phyloP scores from a whole-genome alignment of 2,797 vertebrate genomes.

The Calcarius lapponicus region DNA sequence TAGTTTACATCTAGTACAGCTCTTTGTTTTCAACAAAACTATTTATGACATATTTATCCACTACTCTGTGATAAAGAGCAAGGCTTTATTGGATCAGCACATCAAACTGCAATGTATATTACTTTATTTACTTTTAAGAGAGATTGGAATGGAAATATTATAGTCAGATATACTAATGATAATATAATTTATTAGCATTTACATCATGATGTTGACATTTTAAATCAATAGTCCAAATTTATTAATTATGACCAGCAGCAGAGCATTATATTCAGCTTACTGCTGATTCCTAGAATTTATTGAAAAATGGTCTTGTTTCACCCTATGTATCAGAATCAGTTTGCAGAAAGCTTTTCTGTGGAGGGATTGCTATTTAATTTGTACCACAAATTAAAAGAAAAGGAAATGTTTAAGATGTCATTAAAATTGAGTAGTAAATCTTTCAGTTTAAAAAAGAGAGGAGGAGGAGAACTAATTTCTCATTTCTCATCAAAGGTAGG shows the following conservation, averaged over 20 bases:
- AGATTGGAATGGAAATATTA: conserved; percentile 10
- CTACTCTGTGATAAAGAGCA: not conserved
- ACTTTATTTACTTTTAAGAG: not conserved
- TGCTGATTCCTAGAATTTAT: not conserved
- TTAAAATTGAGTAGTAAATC: conserved; percentile 54
- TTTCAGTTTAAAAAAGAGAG: conserved; percentile 41
- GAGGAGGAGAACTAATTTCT: not conserved
- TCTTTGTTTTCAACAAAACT: not conserved
- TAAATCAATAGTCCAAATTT: conserved; percentile 12
- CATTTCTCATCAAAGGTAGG: conserved; percentile 7
- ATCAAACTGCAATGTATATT: not conserved
- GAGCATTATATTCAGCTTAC: not conserved
- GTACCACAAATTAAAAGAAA: conserved; percentile 29
- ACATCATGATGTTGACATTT: not conserved
- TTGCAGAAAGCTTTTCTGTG: not conserved
- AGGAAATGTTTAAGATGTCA: conserved; percentile 58
- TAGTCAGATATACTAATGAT: not conserved
- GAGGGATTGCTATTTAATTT: conserved; percentile 16
- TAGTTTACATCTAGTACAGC: not conserved
- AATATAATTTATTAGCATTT: conserved; percentile 8
- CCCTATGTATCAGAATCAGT: not conserved
- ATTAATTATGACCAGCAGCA: conserved; percentile 10
- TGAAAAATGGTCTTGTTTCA: conserved; percentile 15
- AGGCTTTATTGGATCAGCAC: not conserved
- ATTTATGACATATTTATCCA: not conserved